Evolutionary conservation across 2,888 invertebrate species (phyloP), one percentile per base, ranked within the genome.

Genomic region (Dexiosoma caninum): DNA sequence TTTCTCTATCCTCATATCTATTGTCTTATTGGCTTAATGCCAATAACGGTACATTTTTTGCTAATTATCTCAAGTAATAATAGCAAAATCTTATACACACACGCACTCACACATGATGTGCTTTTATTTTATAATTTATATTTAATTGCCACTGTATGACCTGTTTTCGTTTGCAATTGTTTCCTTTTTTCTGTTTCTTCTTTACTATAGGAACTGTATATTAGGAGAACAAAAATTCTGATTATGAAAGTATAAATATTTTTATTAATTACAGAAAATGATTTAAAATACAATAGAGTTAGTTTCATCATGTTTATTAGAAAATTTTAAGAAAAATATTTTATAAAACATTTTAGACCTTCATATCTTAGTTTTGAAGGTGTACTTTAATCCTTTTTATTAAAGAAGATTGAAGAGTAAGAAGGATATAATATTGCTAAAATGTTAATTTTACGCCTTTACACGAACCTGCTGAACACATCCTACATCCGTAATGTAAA

Each of bases 141-240:
- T 71, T 71, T 71, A 60, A 71, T 60, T 71, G 49, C 59, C 40
- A 9, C 19, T 30, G 27, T 60, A 19, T 71, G 70, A 60, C 59
- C 70, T 71, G 37, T 71, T 71, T 70, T 71, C 27, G 2, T 30
- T 19, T 32, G 10, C 6, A 9, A 69, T 23, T 30, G 27, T 23
- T 46, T 49, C 16, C 7, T 30, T n/a, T n/a, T n/a, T n/a, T n/a
- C 30, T 49, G 3, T 64, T 64, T 23, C 35, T 6, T 1, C 49
- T 64, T 49, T 19, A 62, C 44, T 21, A 35, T 35, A 12, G 55
- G 7, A 55, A 55, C 32, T 19, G 12, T 55, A 19, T 2, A 12
- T 23, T 23, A 14, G 27, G 2, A n/a, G n/a, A 40, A 3, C 7
- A 27, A 27, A 42, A 44, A 42, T n/a, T 10, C 14, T 9, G 1